These are phyloP conservation scores for Siderastrea radians DNA, from an alignment of 92 coral and sea anemone genomes.

Conservation along the genomic window DNA sequence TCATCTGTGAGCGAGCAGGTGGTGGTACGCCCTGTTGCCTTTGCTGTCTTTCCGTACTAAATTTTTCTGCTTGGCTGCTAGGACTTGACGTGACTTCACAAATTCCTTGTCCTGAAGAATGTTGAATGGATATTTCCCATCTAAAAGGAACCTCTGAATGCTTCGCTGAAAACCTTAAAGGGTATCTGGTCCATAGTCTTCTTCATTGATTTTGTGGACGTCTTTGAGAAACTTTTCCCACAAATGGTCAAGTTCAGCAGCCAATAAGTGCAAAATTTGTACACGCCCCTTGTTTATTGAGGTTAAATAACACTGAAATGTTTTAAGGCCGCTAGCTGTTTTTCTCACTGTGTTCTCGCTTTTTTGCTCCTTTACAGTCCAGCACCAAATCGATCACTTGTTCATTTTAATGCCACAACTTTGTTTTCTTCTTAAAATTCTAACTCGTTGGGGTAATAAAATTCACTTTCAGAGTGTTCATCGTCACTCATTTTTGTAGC, in stretches of 20 bases:
- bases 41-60: slow-evolving; percentile 41
- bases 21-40: slow-evolving; percentile 59
- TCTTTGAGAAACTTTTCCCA: not conserved
- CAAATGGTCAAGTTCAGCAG: slow-evolving; percentile 12
- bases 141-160: slow-evolving; percentile 43
- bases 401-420: too few relatives aligned
- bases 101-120: slow-evolving; percentile 53
- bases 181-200: slow-evolving; percentile 37
- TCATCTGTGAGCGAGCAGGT: slow-evolving; percentile 48
- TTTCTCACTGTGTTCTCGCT: slow-evolving; percentile 18
- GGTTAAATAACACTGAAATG: not conserved
- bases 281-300: slow-evolving; percentile 6
- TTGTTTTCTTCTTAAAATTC: too few relatives aligned
- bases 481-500: too few relatives aligned
- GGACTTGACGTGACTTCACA: slow-evolving; percentile 33
- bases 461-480: too few relatives aligned
- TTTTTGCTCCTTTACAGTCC: slow-evolving; percentile 3
- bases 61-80: slow-evolving; percentile 40
- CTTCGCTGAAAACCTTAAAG: slow-evolving; percentile 44
- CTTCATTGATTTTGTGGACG: slow-evolving; percentile 27
- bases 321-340: slow-evolving; percentile 13
- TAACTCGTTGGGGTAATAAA: too few relatives aligned
- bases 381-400: too few relatives aligned
- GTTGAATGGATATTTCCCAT: slow-evolving; percentile 39
- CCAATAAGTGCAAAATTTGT: slow-evolving; percentile 2